Conservation (phyloP, 2,113 vertebrate genomes). For the Gadus chalcogrammus region DNA sequence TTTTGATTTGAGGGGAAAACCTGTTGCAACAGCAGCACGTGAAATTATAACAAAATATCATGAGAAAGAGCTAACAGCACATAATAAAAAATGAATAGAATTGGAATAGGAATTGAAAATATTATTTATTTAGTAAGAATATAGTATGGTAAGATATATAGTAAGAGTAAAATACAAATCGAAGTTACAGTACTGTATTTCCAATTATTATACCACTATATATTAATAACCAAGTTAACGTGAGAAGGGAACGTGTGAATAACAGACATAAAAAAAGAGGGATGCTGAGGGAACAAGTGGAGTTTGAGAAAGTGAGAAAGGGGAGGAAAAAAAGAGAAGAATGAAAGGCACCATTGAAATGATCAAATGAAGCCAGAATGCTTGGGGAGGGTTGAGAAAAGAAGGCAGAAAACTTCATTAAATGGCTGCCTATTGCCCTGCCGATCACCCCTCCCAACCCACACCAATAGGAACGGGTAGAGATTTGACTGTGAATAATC, state of each 20-base stretch:
- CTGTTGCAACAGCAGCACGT: too few relatives aligned
- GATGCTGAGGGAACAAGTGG: too few relatives aligned
- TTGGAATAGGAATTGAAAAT: too few relatives aligned
- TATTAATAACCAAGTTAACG: not conserved
- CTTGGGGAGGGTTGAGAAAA: slow-evolving; percentile 33
- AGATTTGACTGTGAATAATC: slow-evolving; percentile 58
- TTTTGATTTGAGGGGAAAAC: not conserved
- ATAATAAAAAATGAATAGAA: too few relatives aligned
- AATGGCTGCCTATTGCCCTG: slow-evolving; percentile 52
- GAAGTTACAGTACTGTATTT: too few relatives aligned
- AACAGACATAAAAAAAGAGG: not conserved
- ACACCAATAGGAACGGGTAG: slow-evolving; percentile 46
- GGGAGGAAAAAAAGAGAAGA: not conserved
- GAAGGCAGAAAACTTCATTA: slow-evolving; percentile 55
- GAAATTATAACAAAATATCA: too few relatives aligned
- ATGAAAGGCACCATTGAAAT: slow-evolving; percentile 16
- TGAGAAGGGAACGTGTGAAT: slow-evolving; percentile 10
- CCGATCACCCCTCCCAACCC: slow-evolving; percentile 29
- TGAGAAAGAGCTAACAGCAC: too few relatives aligned
- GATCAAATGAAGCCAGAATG: slow-evolving; percentile 48
- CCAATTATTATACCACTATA: too few relatives aligned
- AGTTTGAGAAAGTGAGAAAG: slow-evolving; percentile 6
- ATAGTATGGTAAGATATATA: not conserved
- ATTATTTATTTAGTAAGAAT: too few relatives aligned
- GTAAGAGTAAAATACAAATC: not conserved